phyloP scores from a whole-genome alignment of 2,113 vertebrate species.

The Emydura subglobosa region DNA sequence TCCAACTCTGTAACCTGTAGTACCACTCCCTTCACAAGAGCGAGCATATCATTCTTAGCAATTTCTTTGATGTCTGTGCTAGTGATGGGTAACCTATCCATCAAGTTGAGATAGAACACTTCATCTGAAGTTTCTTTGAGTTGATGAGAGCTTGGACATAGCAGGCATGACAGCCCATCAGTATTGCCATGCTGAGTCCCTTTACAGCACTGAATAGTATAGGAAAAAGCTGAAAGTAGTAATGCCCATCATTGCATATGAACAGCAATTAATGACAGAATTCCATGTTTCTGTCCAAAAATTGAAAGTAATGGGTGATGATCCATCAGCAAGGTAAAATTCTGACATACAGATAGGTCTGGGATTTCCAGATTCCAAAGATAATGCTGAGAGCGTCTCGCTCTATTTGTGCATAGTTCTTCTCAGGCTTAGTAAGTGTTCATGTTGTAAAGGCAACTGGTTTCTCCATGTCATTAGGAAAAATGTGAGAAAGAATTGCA shows the following conservation, averaged over 20 bases:
- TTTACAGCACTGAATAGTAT: not conserved
- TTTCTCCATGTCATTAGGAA: not conserved
- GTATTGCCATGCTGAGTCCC: not conserved
- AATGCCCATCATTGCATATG: not conserved
- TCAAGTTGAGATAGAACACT: not conserved
- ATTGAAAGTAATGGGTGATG: not conserved
- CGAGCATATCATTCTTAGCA: not conserved
- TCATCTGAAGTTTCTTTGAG: not conserved
- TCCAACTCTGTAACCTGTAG: not conserved
- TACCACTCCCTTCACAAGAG: not conserved
- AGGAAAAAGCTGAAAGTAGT: not conserved
- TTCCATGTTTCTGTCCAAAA: not conserved
- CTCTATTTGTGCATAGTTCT: not conserved
- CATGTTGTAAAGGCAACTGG: not conserved
- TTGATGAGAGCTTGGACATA: not conserved
- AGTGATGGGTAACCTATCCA: not conserved
- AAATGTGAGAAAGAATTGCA: not conserved
- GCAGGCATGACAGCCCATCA: not conserved
- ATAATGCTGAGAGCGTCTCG: not conserved
- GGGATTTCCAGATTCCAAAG: not conserved
- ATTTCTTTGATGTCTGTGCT: not conserved
- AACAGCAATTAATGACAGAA: not conserved
- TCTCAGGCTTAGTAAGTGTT: not conserved
- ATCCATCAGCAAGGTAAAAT: too few relatives aligned
- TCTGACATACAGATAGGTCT: not conserved